Percentiles rank a stretch among this genome's conserved stretches.
Evolutionary conservation across 1,140 invertebrate genomes (phyloP).

Genomic region (Dendrolimus kikuchii): DNA sequence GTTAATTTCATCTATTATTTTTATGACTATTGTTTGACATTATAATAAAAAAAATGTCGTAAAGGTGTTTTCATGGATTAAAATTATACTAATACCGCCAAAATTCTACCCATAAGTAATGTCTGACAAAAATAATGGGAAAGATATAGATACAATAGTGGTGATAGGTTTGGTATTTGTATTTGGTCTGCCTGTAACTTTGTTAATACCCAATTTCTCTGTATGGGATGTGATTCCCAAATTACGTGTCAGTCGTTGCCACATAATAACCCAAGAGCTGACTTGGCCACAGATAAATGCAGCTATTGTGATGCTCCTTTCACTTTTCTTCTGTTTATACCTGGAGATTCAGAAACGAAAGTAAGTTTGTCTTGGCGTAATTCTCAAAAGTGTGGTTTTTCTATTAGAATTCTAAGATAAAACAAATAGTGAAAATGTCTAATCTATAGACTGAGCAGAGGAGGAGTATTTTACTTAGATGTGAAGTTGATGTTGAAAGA

Average conservation of each 20-base stretch:
- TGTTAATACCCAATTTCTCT: conserved; percentile 46
- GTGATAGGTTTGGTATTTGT: conserved; percentile 32
- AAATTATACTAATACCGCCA: no score
- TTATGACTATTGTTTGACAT: no score
- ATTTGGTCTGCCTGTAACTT: conserved; percentile 45
- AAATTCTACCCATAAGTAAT: conserved; percentile 13
- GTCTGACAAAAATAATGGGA: conserved; percentile 32
- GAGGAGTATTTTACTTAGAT: no score
- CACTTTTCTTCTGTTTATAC: conserved; percentile 45
- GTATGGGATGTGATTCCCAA: conserved; percentile 51
- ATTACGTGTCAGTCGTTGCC: conserved; percentile 38
- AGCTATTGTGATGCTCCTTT: conserved; percentile 23
- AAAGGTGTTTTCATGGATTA: no score
- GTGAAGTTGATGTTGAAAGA: no score
- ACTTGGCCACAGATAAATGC: conserved; percentile 45
- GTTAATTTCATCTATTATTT: no score
- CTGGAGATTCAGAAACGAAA: conserved; percentile 52
- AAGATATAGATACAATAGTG: conserved; percentile 20
- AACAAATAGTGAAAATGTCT: no score
- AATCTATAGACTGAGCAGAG: no score
- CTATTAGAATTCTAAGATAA: no score
- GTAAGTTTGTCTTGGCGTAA: conserved; percentile 23
- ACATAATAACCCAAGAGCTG: conserved; percentile 33
- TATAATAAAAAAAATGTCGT: no score
- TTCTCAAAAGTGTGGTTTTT: no score